Base-by-base conservation (phyloP, 2,888 invertebrate genomes). In the Rhagium mordax region DNA sequence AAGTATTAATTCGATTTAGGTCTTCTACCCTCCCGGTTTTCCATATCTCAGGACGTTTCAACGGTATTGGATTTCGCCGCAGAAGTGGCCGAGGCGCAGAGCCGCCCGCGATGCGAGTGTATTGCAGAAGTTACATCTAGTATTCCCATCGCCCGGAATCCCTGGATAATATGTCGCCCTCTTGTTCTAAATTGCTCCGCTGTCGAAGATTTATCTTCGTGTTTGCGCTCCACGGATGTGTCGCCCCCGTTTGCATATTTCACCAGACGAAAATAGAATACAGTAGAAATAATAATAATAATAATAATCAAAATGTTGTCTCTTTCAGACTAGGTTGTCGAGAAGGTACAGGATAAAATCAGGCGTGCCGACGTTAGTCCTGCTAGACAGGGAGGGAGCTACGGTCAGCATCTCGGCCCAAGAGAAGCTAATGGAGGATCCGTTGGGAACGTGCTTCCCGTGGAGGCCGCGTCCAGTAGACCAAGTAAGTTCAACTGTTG, bases 341-440 rank as follows among this genome's bases (percentile, higher is more conserved):
- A 92, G 94, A 81, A 93, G 94, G 84, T 95, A 93, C 89, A 91
- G 93, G 84, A 94, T 95, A 78, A 93, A 94, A 81, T 91, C 92
- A 0, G 94, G 94, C 3, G 93, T 94, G 41, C 95, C 95, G 0
- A 93, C 94, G 10, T 89, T 96, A 79, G 93, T 95, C 65, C 89
- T 96, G 73, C 83, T 94, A 77, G 92, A 93, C 81, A 87, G 88
- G 64, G 91, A 93, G 16, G 94, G 94, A 1, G 89, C 91, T 2
- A 91, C 93, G 7, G 92, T 96, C 62, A 88, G 87, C 75, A 83
- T 87, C 71, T 86, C 87, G 65, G 93, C 92, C 82, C 88, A 94
- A 86, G 91, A 92, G 75, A 89, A 90, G 77, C 89, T 95, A n/a
- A 88, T 93, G 48, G 92, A 92, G 65, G 95, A 95, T 85, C 93